These are phyloP conservation scores for Clytia hemisphaerica DNA, from an alignment of 30 jellyfish, hydroid and myxozoan genomes.

Conservation along the genomic window DNA sequence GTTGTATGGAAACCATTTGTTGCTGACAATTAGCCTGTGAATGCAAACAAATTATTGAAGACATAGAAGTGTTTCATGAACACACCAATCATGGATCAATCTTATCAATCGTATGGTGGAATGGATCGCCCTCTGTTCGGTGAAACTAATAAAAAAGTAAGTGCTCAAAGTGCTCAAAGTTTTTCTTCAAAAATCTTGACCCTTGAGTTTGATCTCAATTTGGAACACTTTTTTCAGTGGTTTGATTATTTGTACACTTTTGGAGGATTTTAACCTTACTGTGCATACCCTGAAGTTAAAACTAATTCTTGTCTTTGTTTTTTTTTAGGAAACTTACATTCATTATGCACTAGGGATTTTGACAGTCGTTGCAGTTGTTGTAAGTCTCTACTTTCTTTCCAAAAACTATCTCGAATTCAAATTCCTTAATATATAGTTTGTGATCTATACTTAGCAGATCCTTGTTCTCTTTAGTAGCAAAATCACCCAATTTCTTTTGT, in stretches of 20 bases:
- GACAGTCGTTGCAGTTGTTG: slow-evolving; percentile 75
- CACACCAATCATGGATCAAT: slow-evolving; percentile 3
- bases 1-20: background rate
- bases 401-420: background rate
- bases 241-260: background rate
- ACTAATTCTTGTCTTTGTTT: slow-evolving; percentile 12
- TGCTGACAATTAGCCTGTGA: background rate
- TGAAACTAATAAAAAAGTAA: slow-evolving; percentile 27
- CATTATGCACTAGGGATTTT: slow-evolving; percentile 69
- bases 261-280: background rate
- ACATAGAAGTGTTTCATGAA: background rate
- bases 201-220: no score
- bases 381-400: slow-evolving; percentile 13
- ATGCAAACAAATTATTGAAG: no score
- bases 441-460: no score
- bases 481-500: no score
- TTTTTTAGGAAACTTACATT: slow-evolving; percentile 60
- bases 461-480: no score
- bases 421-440: background rate
- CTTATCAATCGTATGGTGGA: slow-evolving; percentile 42
- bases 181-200: no score
- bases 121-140: slow-evolving; percentile 36
- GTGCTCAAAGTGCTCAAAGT: background rate
- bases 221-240: no score
- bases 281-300: no score